Evolutionary conservation across 2,888 invertebrate species (phyloP).

Genomic region (Calliphora vomitoria): DNA sequence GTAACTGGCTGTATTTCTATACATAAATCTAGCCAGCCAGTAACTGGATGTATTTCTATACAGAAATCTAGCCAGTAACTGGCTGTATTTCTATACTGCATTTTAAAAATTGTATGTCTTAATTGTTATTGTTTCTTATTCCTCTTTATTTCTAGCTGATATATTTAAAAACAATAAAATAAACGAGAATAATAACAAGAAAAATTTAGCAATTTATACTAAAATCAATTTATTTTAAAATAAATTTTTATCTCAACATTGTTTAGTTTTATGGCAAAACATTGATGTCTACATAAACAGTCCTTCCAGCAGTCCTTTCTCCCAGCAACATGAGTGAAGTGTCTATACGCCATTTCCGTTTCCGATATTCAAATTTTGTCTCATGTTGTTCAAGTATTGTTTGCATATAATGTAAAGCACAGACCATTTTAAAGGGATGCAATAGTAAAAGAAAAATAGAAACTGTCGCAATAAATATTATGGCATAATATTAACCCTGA

Average conservation of each 20-base stretch:
- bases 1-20: too few species aligned
- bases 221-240: constrained; percentile 67
- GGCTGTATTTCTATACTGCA: too few species aligned
- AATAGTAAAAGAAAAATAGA: constrained; percentile 40
- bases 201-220: constrained; percentile 45
- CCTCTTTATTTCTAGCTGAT: too few species aligned
- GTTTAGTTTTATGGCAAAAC: constrained; percentile 47
- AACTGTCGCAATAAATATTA: constrained; percentile 73
- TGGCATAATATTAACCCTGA: constrained; percentile 72
- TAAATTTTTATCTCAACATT: constrained; percentile 51
- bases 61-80: too few species aligned
- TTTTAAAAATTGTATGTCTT: too few species aligned
- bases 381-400: neutral
- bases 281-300: constrained; percentile 59
- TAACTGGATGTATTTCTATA: too few species aligned
- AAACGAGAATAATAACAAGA: neutral
- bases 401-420: constrained; percentile 47
- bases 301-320: neutral
- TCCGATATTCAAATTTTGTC: constrained; percentile 66
- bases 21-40: too few species aligned
- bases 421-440: constrained; percentile 49
- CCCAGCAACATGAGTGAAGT: constrained; percentile 59
- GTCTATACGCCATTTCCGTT: constrained; percentile 74
- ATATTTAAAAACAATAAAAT: too few species aligned
- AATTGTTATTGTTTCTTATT: too few species aligned